phyloP scores from a whole-genome alignment of 2,797 vertebrate genomes.

The Poecilia wingei region DNA sequence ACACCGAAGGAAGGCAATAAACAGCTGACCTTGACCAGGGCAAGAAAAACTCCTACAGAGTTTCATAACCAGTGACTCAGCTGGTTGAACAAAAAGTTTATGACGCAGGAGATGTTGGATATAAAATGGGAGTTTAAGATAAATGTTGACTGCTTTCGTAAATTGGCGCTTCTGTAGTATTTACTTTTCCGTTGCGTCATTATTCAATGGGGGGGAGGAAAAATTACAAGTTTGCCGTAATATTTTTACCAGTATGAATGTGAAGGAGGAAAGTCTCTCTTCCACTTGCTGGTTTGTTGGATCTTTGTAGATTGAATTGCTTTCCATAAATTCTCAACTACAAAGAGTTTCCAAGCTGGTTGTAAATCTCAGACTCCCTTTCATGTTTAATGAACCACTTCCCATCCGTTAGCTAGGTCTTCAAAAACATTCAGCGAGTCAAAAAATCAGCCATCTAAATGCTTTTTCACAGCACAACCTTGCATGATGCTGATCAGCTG shows the following conservation, averaged over 20 bases:
- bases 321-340: not conserved
- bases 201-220: not conserved
- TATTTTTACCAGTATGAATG: not conserved
- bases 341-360: not conserved
- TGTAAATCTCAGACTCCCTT: not conserved
- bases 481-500: too few species aligned
- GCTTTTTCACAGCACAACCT: too few species aligned
- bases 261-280: not conserved
- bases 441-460: not conserved
- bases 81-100: not conserved
- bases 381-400: not conserved
- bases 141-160: not conserved
- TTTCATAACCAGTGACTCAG: conserved; percentile 47
- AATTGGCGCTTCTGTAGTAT: not conserved
- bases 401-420: not conserved
- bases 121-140: not conserved
- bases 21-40: conserved; percentile 35
- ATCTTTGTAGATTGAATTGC: not conserved
- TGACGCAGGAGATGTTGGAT: not conserved
- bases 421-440: not conserved
- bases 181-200: too few species aligned
- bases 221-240: not conserved
- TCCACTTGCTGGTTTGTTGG: not conserved
- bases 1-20: conserved; percentile 6
- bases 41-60: conserved; percentile 20